These are phyloP conservation scores for Papilio xuthus DNA, from an alignment of 1,140 invertebrate species.

Conservation along the genomic window DNA sequence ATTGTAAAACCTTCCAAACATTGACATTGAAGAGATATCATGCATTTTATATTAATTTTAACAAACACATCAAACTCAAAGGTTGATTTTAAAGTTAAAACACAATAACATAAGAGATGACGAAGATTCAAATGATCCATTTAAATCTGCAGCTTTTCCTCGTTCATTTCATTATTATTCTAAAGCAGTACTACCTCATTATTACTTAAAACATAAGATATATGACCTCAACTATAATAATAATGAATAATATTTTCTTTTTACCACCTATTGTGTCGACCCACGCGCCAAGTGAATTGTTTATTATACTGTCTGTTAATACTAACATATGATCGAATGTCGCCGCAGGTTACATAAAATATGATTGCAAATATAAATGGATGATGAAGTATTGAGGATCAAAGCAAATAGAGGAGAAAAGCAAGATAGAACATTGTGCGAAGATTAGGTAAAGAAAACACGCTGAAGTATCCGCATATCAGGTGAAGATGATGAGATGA, in stretches of 20 bases:
- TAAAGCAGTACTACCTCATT: background rate
- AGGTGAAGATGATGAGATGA: constrained; percentile 51
- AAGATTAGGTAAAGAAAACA: constrained; percentile 37
- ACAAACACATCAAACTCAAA: background rate
- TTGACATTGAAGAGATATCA: background rate
- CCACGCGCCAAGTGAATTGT: background rate
- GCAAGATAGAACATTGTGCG: constrained; percentile 35
- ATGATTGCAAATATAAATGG: constrained; percentile 33
- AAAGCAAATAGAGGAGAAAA: constrained; percentile 39
- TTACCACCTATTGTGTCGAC: constrained; percentile 30
- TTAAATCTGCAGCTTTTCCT: background rate
- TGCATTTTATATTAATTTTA: background rate
- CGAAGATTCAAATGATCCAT: background rate
- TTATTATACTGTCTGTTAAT: constrained; percentile 25
- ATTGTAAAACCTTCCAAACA: background rate
- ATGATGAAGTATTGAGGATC: constrained; percentile 35
- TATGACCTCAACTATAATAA: constrained; percentile 9
- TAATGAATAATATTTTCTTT: constrained; percentile 27
- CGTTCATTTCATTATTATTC: background rate
- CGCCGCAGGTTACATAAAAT: constrained; percentile 6
- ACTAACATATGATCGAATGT: constrained; percentile 28
- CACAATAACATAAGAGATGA: background rate
- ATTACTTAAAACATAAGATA: background rate
- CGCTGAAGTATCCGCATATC: constrained; percentile 36
- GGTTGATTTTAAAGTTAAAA: background rate